phyloP scores from a whole-genome alignment of 2,888 invertebrate species.

The Acrobasis consociella region DNA sequence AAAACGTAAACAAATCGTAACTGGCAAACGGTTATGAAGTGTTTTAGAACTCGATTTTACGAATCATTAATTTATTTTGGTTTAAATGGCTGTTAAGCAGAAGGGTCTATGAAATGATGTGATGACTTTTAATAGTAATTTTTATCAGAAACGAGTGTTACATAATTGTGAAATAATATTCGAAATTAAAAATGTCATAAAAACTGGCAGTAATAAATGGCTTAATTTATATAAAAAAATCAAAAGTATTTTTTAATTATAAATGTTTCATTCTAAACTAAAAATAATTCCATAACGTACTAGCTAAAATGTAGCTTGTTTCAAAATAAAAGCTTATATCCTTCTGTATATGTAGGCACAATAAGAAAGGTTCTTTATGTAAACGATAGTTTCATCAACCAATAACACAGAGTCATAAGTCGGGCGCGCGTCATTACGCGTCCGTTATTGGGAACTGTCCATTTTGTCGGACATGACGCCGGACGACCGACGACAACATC shows the following conservation, averaged over 20 bases:
- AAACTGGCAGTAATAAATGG: no score
- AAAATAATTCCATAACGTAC: no score
- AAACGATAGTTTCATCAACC: neutral
- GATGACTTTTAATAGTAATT: neutral
- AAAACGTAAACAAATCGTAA: slow-evolving; percentile 74
- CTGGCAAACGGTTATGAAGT: slow-evolving; percentile 64
- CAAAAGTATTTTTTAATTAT: no score
- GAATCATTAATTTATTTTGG: slow-evolving; percentile 41
- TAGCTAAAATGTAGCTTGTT: no score
- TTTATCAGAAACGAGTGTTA: neutral
- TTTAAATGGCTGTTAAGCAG: slow-evolving; percentile 28
- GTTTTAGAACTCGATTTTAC: slow-evolving; percentile 41
- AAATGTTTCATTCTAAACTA: no score
- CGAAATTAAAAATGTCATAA: no score
- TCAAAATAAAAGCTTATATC: no score
- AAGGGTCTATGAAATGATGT: slow-evolving; percentile 2
- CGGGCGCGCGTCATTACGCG: slow-evolving; percentile 69
- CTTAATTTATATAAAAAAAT: no score
- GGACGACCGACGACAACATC: slow-evolving; percentile 63
- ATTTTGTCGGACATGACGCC: slow-evolving; percentile 58
- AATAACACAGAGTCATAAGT: slow-evolving; percentile 53
- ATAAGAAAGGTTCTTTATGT: neutral
- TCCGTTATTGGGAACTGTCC: slow-evolving; percentile 75
- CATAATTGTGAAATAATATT: no score
- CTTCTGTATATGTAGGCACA: no score